Base-by-base conservation (phyloP, 2,888 invertebrate species). In the Archips crataeganus region DNA sequence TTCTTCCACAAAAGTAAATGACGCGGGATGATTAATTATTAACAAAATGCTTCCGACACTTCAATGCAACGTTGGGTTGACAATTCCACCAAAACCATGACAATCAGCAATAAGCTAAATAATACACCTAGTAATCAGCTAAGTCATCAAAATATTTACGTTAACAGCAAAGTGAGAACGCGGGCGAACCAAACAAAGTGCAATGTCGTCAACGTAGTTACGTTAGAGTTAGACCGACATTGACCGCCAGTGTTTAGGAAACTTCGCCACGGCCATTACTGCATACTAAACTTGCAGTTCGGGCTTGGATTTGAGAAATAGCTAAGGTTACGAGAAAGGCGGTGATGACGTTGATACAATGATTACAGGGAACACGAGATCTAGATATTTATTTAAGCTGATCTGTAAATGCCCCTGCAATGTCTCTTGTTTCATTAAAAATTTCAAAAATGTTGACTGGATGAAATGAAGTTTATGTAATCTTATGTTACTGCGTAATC, bases 191-290 rank as follows among this genome's bases (percentile, higher is more conserved):
- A 13, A 64, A 49, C 42, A 62, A 49, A 49, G 42, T 39, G 60
- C 60, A 60, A 60, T 60, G 36, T 60, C 13, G 59, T 34, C 59
- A 34, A 59, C n/a, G 39, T 36, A 2, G 36, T 64, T 64, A 64
- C 49, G 45, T 47, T 64, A 64, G 36, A 36, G 45, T 47, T 64
- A 64, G 36, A 36, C 2, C 63, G n/a, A 64, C 63, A 34, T 64
- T 34, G 63, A 64, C 49, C 47, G 34, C 34, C 42, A 49, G 13
- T 64, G 34, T 64, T 49, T 49, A 47, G 49, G 49, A 64, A 64
- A 64, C 49, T 32, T 23, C 47, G 15, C 42, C 9, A 23, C 5
- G 63, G 1, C 49, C 11, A 11, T 47, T 13, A 13, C 45, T 64
- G 34, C 32, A 64, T 5, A 23, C n/a, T n/a, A n/a, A n/a, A n/a